Conservation (phyloP, 2,888 invertebrate genomes). For the Tubulanus polymorphus region DNA sequence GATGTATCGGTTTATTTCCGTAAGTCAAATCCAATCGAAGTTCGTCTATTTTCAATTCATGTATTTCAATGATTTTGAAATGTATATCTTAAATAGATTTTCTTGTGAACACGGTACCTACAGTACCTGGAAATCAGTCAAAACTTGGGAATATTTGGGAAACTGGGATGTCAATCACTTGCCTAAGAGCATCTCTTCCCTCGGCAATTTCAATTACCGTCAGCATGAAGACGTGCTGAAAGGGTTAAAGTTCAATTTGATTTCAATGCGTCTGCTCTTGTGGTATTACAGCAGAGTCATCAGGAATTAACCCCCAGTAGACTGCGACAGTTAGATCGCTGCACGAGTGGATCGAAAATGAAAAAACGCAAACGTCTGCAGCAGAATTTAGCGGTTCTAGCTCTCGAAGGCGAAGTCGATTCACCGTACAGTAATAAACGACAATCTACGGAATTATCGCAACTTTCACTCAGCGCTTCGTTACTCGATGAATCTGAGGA, state of each 20-base stretch:
- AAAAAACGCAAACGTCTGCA: conserved; percentile 79
- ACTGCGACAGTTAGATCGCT: too few species aligned
- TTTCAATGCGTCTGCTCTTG: too few species aligned
- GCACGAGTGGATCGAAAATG: conserved; percentile 51
- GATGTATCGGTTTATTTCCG: conserved; percentile 69
- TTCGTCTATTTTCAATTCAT: neutral
- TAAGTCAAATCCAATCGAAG: conserved; percentile 15
- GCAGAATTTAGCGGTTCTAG: conserved; percentile 62
- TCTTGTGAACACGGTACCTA: too few species aligned
- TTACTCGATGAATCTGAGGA: conserved; percentile 79
- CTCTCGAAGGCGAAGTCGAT: conserved; percentile 50
- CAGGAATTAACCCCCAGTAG: conserved; percentile 6
- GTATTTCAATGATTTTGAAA: neutral
- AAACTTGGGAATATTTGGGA: too few species aligned
- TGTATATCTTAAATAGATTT: neutral
- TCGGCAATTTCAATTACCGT: neutral
- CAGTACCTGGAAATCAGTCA: too few species aligned
- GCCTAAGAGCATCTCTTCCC: too few species aligned
- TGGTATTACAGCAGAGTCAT: neutral
- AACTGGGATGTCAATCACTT: too few species aligned
- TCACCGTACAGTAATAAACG: conserved; percentile 63
- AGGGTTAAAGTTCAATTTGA: too few species aligned
- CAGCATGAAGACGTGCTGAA: neutral
- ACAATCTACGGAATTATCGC: conserved; percentile 80
- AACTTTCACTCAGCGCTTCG: conserved; percentile 80